Evolutionary conservation across 2,888 invertebrate genomes (phyloP), one percentile per base, ranked within the genome.

Genomic region (Agapostemon virescens): DNA sequence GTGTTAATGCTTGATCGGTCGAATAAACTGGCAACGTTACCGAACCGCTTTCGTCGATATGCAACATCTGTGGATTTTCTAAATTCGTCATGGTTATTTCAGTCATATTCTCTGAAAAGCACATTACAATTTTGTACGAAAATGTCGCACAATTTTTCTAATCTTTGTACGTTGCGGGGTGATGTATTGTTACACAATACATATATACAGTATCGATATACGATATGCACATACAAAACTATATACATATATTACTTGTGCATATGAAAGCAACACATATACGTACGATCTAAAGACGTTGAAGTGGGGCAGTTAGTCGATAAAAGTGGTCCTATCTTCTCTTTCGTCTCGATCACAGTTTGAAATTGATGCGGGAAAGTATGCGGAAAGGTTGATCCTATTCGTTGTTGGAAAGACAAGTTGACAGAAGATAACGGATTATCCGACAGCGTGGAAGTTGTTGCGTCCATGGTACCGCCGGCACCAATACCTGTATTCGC

Each of bases 31-130:
- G 90, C 69, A 93, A 83, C 38, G 92, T 91, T 67, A 93, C 90
- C 23, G 93, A 92, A 64, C 93, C 92, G 52, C 90, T 91, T 84
- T 92, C 92, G 82, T 92, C 92, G 20, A 92, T 92, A 74, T 92
- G 91, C 55, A 93, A 81, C 52, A 93, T 92, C 83, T 92, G 92
- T 15, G 90, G 87, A 38, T 89, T 80, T 74, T 87, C 88, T 69
- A 89, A 77, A 77, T 87, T 89, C 78, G 85, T 80, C 52, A 89
- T 84, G 13, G 77, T 69, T 70, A 88, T 86, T 77, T 85, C 83
- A 45, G 88, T 73, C 77, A 89, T 70, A 76, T 86, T 89, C 71
- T 89, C 91, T 90, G 84, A 45, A 85, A 88, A 36, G 1, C 2
- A 30, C 2, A 64, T 23, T 64, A 23, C 2, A 66, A 66, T 40